Percentiles rank a stretch among this genome's conserved stretches.
phyloP scores from a whole-genome alignment of 2,797 vertebrate species.

The Harpagifer antarcticus region DNA sequence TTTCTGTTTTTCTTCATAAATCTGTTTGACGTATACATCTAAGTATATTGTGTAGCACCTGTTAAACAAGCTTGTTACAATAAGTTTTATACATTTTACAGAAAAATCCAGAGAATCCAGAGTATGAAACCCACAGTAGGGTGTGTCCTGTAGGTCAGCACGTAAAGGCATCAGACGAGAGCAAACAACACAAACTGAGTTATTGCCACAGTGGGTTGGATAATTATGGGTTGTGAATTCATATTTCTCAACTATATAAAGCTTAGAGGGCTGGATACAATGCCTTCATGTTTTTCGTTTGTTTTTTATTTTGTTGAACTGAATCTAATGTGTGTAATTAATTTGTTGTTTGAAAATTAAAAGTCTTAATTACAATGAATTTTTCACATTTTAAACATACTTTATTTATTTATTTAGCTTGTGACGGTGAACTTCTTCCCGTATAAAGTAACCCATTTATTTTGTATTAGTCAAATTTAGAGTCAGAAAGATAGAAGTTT shows the following conservation, averaged over 20 bases:
- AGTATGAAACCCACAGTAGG: slow-evolving; percentile 26
- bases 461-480: too few species aligned
- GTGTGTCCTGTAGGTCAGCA: slow-evolving; percentile 31
- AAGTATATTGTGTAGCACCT: background rate
- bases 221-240: slow-evolving; percentile 44
- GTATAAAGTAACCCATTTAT: too few species aligned
- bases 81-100: background rate
- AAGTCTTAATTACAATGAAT: too few species aligned
- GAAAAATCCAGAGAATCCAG: background rate
- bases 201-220: slow-evolving; percentile 17
- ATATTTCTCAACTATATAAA: slow-evolving; percentile 30
- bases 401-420: too few species aligned
- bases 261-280: slow-evolving; percentile 14
- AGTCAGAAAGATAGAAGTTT: too few species aligned
- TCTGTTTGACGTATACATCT: background rate
- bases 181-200: background rate
- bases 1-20: too few species aligned
- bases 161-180: background rate
- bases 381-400: too few species aligned
- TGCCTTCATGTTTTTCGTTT: slow-evolving; percentile 2
- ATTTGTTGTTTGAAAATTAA: slow-evolving; percentile 12
- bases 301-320: background rate
- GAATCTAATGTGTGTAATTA: background rate
- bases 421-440: background rate
- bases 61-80: background rate